Percentiles rank a stretch among this genome's conserved stretches.
Evolutionary conservation across 1,140 invertebrate species (phyloP).

Genomic region (Scylla paramamosain): DNA sequence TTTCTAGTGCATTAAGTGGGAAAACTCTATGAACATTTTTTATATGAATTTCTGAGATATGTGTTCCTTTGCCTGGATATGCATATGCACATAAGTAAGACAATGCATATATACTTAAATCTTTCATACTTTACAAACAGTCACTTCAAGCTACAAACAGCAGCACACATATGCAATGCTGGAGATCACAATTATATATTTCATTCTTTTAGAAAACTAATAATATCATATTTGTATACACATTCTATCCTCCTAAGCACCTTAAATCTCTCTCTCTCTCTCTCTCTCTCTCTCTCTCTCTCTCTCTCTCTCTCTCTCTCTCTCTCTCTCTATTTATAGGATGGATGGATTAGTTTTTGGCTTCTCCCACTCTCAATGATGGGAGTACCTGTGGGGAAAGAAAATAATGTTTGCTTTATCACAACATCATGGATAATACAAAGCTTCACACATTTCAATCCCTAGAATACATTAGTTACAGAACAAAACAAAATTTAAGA

Average conservation of each 20-base stretch:
- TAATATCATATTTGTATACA: slow-evolving; percentile 1
- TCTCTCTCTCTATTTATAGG: neutral
- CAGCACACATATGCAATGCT: neutral
- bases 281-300: neutral
- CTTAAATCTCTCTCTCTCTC: neutral
- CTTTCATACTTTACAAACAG: slow-evolving; percentile 14
- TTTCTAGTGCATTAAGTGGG: neutral
- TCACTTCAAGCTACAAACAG: neutral
- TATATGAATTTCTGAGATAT: neutral
- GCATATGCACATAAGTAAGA: neutral
- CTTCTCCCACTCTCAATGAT: slow-evolving; percentile 54
- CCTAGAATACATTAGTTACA: too few relatives aligned
- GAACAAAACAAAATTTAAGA: too few relatives aligned
- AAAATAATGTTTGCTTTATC: too few relatives aligned
- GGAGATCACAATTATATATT: slow-evolving; percentile 4
- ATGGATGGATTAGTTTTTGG: slow-evolving; percentile 32
- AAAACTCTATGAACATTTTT: neutral
- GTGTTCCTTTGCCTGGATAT: neutral
- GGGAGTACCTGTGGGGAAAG: slow-evolving; percentile 50
- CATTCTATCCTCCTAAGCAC: neutral
- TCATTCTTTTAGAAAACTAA: neutral
- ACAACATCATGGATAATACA: too few relatives aligned
- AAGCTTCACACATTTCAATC: too few relatives aligned
- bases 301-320: neutral
- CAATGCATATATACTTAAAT: slow-evolving; percentile 26